Base-by-base conservation (phyloP, 2,888 invertebrate species). In the Syritta pipiens region DNA sequence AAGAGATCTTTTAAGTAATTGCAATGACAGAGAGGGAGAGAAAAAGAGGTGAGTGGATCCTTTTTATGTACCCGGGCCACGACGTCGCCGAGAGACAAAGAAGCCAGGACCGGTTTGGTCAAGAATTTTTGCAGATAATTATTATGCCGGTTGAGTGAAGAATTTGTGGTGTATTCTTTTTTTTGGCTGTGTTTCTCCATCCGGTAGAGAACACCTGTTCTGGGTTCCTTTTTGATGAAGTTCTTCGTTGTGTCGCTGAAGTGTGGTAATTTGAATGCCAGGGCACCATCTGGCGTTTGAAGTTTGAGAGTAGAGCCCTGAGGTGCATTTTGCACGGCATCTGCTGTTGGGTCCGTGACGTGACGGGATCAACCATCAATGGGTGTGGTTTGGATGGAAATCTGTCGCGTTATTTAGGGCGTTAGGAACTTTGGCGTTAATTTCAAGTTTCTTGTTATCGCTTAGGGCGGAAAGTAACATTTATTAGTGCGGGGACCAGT, bases 141-240 rank as follows among this genome's bases (percentile, higher is more conserved):
- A 68, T 40, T 62, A 68, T 79, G 44, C 42, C 37, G 44, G 72
- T 24, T 42, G 46, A 40, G 44, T 35, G 26, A 26, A 55, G 74
- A 60, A 67, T 67, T 68, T 44, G 65, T 60, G 40, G 53, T 49
- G 22, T 28, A 26, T 20, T 20, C 19, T 44, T 19, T 77, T 77
- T 49, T 30, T 37, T 63, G 59, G 26, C 32, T 32, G 10, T 32
- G 3, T 3, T 65, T 71, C 55, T 72, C n/a, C 79, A 74, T 79
- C 79, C 79, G 79, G 79, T 79, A 7, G 32, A 35, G 48, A 49
- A 67, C 79, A 79, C 79, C 74, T 79, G 79, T 74, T 62, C 42
- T 65, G 55, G 20, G 46, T 49, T 69, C 4, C 42, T 30, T 28
- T 12, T 67, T 14, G 46, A 42, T 22, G 1, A 44, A 57, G 40